phyloP scores from a whole-genome alignment of 2,113 vertebrate genomes.

The Pogonocichla stellata region DNA sequence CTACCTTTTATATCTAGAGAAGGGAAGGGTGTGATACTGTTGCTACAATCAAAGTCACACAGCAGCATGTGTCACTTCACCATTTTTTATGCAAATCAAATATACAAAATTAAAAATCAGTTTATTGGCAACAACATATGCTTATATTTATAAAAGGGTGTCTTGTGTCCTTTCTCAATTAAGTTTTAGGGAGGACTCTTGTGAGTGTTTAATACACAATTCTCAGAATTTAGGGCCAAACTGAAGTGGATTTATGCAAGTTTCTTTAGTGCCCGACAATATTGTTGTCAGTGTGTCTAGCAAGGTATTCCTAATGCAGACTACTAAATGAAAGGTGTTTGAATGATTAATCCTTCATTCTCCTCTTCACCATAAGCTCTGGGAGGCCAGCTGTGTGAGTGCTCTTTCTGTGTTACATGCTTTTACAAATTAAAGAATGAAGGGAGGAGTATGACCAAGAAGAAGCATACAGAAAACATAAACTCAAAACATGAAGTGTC shows the following conservation, averaged over 20 bases:
- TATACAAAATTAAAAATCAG: not conserved
- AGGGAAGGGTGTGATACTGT: not conserved
- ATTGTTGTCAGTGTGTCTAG: not conserved
- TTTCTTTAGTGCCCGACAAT: not conserved
- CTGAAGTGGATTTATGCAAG: not conserved
- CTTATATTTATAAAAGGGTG: not conserved
- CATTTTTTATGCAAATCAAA: not conserved
- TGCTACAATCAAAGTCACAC: not conserved
- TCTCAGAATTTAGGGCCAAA: not conserved
- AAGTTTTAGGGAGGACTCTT: not conserved
- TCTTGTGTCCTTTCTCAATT: not conserved
- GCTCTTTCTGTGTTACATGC: accelerated
- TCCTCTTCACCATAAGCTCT: not conserved
- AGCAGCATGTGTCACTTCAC: not conserved
- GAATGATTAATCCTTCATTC: not conserved
- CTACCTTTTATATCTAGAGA: not conserved
- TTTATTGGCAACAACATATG: not conserved
- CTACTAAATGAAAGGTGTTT: not conserved
- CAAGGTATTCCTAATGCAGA: not conserved
- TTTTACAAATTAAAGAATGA: not conserved
- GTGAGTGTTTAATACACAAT: not conserved
- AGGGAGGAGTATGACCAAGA: not conserved
- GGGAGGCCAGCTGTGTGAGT: not conserved
- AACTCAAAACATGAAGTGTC: not conserved
- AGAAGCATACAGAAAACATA: not conserved